phyloP scores from a whole-genome alignment of 2,797 vertebrate genomes.

The Alca torda region DNA sequence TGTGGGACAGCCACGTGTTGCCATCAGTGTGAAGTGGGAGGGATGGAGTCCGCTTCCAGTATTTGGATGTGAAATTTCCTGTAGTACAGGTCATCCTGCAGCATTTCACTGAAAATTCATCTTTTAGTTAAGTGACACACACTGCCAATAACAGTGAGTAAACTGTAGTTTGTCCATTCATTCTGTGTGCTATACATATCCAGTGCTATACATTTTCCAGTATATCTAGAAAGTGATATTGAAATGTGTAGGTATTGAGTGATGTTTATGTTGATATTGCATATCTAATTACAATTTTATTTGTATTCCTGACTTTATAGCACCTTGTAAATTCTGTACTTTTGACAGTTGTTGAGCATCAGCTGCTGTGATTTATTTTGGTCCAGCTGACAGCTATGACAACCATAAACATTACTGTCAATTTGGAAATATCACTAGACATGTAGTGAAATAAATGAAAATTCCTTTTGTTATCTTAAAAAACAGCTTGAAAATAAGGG shows the following conservation, averaged over 20 bases:
- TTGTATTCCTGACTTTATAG: background rate
- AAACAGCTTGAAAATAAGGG: background rate
- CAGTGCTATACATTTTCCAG: background rate
- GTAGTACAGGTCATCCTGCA: constrained; percentile 41
- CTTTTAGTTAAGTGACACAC: background rate
- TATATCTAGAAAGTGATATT: background rate
- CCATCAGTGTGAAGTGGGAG: constrained; percentile 58
- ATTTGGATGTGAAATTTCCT: constrained; percentile 49
- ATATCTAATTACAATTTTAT: background rate
- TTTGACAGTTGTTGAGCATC: background rate
- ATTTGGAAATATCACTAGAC: background rate
- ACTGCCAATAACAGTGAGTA: background rate
- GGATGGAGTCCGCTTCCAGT: constrained; percentile 46
- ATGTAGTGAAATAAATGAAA: background rate
- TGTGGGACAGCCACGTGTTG: constrained; percentile 53
- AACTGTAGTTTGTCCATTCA: background rate
- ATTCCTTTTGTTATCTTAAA: background rate
- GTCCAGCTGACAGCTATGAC: background rate
- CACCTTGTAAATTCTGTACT: background rate
- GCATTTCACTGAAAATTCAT: background rate
- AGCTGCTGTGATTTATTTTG: background rate
- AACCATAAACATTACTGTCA: background rate
- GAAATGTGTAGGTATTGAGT: background rate
- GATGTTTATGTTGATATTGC: background rate
- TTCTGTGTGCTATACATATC: background rate